phyloP scores from a whole-genome alignment of 2,797 vertebrate species.

The Megaceryle alcyon region DNA sequence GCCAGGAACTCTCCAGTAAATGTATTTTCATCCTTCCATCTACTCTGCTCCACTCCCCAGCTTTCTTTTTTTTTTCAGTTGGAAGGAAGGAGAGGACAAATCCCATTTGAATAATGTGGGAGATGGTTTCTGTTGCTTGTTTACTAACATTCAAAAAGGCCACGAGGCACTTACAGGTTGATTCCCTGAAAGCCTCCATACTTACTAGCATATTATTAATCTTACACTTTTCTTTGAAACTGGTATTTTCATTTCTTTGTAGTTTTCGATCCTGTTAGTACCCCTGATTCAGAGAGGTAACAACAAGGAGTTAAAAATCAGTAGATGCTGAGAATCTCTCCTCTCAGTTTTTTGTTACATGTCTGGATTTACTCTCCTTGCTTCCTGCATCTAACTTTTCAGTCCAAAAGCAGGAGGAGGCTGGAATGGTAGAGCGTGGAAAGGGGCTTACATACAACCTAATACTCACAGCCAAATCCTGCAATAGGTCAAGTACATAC shows the following conservation, averaged over 20 bases:
- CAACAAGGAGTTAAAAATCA: neutral
- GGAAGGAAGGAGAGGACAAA: neutral
- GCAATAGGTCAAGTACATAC: neutral
- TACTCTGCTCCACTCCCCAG: neutral
- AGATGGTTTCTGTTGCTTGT: neutral
- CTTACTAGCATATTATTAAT: neutral
- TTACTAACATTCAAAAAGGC: neutral
- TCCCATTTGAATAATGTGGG: neutral
- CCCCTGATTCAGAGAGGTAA: neutral
- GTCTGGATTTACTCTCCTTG: neutral
- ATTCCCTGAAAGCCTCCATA: neutral
- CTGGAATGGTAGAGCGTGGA: neutral
- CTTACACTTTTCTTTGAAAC: neutral
- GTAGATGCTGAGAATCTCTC: neutral
- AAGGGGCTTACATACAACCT: neutral
- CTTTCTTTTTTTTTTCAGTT: neutral
- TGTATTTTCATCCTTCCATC: neutral
- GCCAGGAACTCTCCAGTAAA: neutral
- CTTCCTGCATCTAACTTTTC: neutral
- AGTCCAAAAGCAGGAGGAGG: neutral
- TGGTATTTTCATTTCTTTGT: neutral
- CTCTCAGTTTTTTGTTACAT: neutral
- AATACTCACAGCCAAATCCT: neutral
- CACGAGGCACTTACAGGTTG: neutral
- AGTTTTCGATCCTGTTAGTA: neutral